Evolutionary conservation across 2,113 vertebrate species (phyloP), one percentile per base, ranked within the genome.

Genomic region (Pithys albifrons): DNA sequence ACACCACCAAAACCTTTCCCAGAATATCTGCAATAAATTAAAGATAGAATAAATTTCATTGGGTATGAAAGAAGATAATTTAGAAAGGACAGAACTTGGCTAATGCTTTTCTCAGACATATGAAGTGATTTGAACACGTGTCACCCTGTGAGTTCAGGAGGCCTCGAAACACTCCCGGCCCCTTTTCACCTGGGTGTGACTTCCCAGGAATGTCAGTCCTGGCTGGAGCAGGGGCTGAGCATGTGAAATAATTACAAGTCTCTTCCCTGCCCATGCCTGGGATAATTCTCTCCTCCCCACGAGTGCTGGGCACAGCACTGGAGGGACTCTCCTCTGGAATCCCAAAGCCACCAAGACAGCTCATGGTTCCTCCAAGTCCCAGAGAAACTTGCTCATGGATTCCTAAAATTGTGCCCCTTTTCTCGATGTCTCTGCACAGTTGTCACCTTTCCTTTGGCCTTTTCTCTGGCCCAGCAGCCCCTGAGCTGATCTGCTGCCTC

Each of bases 1-100:
- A 72, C 9, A 18, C 75, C 93, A 93, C 48, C 37, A 84, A 93
- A 96, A 71, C 39, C 74, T 86, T 61, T 28, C 73, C 46, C 46
- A 89, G 92, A 91, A 84, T 31, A 93, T 89, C 94, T 92, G 88
- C 43, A 71, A 59, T 43, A 88, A 90, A 94, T 94, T 86, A 66
- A 88, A 84, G 93, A 88, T 49, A 48, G 73, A 41, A 48, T 62
- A 91, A 93, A 88, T 52, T 43, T 43, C 41, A 46, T 13, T 22
- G 58, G 82, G 11, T 64, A 17, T 85, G 96, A 88, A 67, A 89
- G 75, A 72, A 58, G 73, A 31, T 66, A 77, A 83, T 52, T 29
- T 78, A 83, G 88, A 58, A 76, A 83, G 62, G 41, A 9, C 19
- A 80, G 80, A 81, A 35, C 88, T 95, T 80, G 28, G 95, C 35